A percentile compares a stretch with the other conserved stretches of the same genome.
phyloP scores from a whole-genome alignment of 2,888 invertebrate species.

The Galeopsomyia nigrocyanea region DNA sequence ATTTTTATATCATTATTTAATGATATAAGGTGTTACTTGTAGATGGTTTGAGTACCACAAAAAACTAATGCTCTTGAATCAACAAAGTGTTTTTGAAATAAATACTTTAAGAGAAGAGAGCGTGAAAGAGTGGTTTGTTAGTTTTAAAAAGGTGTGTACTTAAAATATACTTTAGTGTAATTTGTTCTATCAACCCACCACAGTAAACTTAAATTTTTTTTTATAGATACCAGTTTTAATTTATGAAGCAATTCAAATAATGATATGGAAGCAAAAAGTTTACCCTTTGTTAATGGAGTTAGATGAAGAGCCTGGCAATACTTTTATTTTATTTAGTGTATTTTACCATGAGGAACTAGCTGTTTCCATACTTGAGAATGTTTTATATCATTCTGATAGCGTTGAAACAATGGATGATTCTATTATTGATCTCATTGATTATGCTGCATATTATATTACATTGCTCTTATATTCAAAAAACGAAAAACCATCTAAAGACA shows the following conservation, averaged over 20 bases:
- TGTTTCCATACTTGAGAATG: slow-evolving; percentile 85
- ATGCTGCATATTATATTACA: slow-evolving; percentile 79
- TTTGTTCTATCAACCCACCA: slow-evolving; percentile 43
- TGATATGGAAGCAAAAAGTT: slow-evolving; percentile 88
- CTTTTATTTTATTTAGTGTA: slow-evolving; percentile 84
- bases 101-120: slow-evolving; percentile 83
- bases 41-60: slow-evolving; percentile 89
- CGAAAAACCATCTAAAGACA: slow-evolving; percentile 48
- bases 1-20: slow-evolving; percentile 1
- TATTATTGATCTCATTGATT: slow-evolving; percentile 86
- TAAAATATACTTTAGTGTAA: slow-evolving; percentile 24
- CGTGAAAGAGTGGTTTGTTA: slow-evolving; percentile 86
- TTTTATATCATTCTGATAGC: slow-evolving; percentile 85
- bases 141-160: slow-evolving; percentile 77
- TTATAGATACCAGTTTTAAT: slow-evolving; percentile 81
- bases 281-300: slow-evolving; percentile 82
- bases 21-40: slow-evolving; percentile 44
- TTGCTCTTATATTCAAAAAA: slow-evolving; percentile 69
- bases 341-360: slow-evolving; percentile 87
- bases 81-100: slow-evolving; percentile 89
- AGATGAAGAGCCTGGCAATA: slow-evolving; percentile 77
- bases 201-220: slow-evolving; percentile 37
- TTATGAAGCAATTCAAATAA: slow-evolving; percentile 85
- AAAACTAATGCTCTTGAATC: slow-evolving; percentile 85
- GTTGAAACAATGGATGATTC: slow-evolving; percentile 83